These are phyloP conservation scores for Addax nasomaculatus DNA, from an alignment of 2,113 vertebrate genomes.

Conservation along the genomic window DNA sequence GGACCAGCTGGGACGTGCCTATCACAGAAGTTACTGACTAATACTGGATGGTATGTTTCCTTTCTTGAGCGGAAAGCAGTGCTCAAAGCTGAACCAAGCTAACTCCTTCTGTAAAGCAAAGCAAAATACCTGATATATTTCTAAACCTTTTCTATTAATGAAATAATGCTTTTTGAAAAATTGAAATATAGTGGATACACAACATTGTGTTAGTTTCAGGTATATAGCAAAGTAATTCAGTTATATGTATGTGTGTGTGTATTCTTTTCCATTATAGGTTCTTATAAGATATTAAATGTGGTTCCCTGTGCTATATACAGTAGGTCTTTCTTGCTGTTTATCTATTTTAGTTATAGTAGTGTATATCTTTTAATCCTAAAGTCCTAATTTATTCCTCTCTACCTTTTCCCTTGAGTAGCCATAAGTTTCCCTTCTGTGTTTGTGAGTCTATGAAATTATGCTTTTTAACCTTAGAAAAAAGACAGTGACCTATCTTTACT, in stretches of 20 bases:
- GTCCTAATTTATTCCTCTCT: not conserved
- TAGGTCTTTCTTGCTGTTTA: not conserved
- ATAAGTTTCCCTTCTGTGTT: not conserved
- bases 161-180: not conserved
- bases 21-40: not conserved
- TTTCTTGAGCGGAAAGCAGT: not conserved
- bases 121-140: not conserved
- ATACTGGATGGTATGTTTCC: not conserved
- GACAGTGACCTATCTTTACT: not conserved
- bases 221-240: not conserved
- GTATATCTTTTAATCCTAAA: not conserved
- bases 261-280: not conserved
- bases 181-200: not conserved
- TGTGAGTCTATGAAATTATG: not conserved
- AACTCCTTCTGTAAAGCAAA: slow-evolving; percentile 15
- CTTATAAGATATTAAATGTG: not conserved
- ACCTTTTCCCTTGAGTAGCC: not conserved
- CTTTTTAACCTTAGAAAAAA: not conserved
- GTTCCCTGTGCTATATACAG: not conserved
- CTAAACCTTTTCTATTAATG: not conserved
- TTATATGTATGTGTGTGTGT: not conserved
- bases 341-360: not conserved
- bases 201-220: not conserved
- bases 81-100: not conserved
- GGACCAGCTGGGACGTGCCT: not conserved